These are phyloP conservation scores for Melipona beecheii DNA, from an alignment of 2,888 invertebrate species.

Conservation along the genomic window DNA sequence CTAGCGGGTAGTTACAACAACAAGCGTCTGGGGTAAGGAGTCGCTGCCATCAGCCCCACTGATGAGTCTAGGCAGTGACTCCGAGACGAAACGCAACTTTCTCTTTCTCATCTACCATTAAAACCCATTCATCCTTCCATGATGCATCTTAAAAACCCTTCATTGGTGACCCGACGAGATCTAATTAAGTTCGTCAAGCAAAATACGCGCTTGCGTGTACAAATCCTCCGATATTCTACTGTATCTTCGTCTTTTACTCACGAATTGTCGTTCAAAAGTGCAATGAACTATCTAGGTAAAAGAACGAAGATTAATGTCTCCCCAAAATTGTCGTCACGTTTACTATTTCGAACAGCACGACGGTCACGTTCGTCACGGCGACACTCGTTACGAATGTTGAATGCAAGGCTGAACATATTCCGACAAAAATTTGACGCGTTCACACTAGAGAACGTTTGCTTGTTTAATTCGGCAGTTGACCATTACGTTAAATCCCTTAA, in stretches of 20 bases:
- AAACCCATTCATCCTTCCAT: too few relatives aligned
- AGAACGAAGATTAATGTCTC: not conserved
- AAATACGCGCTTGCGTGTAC: not conserved
- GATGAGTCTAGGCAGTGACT: too few relatives aligned
- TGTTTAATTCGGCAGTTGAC: slow-evolving; percentile 61
- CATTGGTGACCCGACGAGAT: not conserved
- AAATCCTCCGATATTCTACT: slow-evolving; percentile 12
- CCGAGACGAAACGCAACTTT: too few relatives aligned
- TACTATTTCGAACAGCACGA: slow-evolving; percentile 10
- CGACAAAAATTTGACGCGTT: slow-evolving; percentile 30
- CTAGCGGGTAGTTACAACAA: too few relatives aligned
- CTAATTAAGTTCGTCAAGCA: slow-evolving; percentile 28
- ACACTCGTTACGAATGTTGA: slow-evolving; percentile 21
- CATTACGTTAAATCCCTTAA: slow-evolving; percentile 66
- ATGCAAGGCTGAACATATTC: slow-evolving; percentile 52
- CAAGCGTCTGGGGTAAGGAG: too few relatives aligned
- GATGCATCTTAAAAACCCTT: too few relatives aligned
- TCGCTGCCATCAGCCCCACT: too few relatives aligned
- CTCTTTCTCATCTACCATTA: too few relatives aligned
- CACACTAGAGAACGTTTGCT: slow-evolving; percentile 34
- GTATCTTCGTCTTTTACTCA: not conserved
- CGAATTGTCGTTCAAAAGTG: not conserved
- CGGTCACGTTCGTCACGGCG: slow-evolving; percentile 35
- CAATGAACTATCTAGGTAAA: slow-evolving; percentile 5
- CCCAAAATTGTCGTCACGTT: slow-evolving; percentile 44